Evolutionary conservation across 1,140 invertebrate species (phyloP), one percentile per base, ranked within the genome.

Genomic region (Leptestheria dahalacensis): DNA sequence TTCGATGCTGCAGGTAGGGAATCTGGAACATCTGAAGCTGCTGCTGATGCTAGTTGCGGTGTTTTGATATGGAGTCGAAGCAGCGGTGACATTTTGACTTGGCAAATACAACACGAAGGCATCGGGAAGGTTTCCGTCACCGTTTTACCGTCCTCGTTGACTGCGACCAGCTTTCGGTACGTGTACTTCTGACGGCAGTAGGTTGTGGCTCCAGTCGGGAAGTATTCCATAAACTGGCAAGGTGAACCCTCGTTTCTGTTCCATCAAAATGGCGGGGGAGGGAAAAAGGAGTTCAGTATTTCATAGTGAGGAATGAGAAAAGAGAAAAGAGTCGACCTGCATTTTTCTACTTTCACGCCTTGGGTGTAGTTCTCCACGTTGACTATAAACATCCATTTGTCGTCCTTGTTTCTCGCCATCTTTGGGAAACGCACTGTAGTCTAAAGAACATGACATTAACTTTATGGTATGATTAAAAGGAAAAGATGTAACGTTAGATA

Each of bases 61-160:
- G 48, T 48, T 48, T 48, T 48, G 18, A n/a, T n/a, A n/a, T n/a
- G n/a, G 49, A 21, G 49, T 2, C 24, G 15, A 29, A 29, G 26
- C 53, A 26, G 21, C 12, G 33, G 28, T 15, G 51, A 28, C 15
- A 52, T n/a, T 26, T 53, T 60, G 28, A 79, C 63, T 26, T 73
- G 73, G 63, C 81, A 83, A 46, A 78, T 78, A 65, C 81, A 83
- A 61, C 80, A 82, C 6, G 79, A 79, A 3, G 81, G 81, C 56
- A 83, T 72, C 66, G 70, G 68, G 52, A 69, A 81, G 21, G 70
- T 67, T 62, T 77, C 75, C 3, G 74, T 68, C 21, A 72, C 66
- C 0, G 76, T 69, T 59, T 69, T 69, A 1, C 77, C 77, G n/a
- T 73, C 69, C 0, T 71, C 65, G 20, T 72, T 71, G 3, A 81